Conservation (phyloP, 1,140 invertebrate species). For the Drosophila trapezifrons region DNA sequence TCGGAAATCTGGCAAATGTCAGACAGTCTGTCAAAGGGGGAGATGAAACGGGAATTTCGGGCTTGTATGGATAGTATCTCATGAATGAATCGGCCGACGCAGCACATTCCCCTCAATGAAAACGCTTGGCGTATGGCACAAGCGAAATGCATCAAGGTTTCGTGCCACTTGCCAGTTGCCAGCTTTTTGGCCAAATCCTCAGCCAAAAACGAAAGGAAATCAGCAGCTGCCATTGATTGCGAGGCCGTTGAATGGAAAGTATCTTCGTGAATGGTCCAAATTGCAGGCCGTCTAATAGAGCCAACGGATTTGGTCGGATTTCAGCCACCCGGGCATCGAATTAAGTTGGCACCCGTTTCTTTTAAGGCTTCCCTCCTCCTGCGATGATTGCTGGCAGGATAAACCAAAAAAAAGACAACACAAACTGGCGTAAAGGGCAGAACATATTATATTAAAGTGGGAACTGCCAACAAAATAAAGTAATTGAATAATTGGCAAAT, state of each 20-base stretch:
- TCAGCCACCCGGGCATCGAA: slow-evolving; percentile 34
- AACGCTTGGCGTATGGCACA: slow-evolving; percentile 10
- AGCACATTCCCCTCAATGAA: slow-evolving; percentile 49
- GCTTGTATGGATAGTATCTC: slow-evolving; percentile 21
- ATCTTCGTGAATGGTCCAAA: slow-evolving; percentile 49
- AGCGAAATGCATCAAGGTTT: slow-evolving; percentile 55
- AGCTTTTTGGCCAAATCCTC: slow-evolving; percentile 24
- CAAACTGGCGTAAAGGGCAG: neutral
- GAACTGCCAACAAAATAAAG: neutral
- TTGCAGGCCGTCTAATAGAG: slow-evolving; percentile 50
- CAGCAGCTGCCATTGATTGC: slow-evolving; percentile 65
- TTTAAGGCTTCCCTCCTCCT: neutral
- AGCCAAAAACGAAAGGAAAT: slow-evolving; percentile 19
- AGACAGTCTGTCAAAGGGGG: slow-evolving; percentile 57
- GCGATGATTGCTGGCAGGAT: neutral
- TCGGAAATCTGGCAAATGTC: slow-evolving; percentile 65
- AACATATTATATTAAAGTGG: neutral
- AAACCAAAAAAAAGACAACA: neutral
- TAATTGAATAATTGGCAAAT: too few relatives aligned
- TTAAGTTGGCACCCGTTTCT: slow-evolving; percentile 29
- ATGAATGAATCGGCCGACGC: slow-evolving; percentile 58
- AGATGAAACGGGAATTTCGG: slow-evolving; percentile 13
- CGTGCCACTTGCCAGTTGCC: slow-evolving; percentile 33
- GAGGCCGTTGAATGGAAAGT: slow-evolving; percentile 32
- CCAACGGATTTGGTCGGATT: slow-evolving; percentile 42